Conservation (phyloP, 2,888 invertebrate species). For the Orthosia cruda region DNA sequence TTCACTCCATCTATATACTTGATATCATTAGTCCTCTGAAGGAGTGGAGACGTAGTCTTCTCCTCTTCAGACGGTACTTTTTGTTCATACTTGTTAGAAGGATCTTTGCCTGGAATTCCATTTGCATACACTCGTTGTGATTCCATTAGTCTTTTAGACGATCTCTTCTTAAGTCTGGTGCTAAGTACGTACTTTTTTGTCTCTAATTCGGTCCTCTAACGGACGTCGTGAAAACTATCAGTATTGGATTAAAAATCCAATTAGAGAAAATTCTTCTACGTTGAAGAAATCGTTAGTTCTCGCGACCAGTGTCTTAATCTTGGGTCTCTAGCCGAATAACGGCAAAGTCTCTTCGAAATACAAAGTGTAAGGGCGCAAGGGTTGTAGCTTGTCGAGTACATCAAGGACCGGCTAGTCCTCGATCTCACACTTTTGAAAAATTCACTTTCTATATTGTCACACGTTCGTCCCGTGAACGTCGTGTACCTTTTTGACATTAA, state of each 20-base stretch:
- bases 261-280: slow-evolving; percentile 79
- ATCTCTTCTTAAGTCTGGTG: slow-evolving; percentile 79
- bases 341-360: slow-evolving; percentile 88
- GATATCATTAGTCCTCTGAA: slow-evolving; percentile 81
- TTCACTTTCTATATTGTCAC: slow-evolving; percentile 85
- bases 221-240: slow-evolving; percentile 80
- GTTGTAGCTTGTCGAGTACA: slow-evolving; percentile 90
- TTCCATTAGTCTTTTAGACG: slow-evolving; percentile 86
- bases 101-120: slow-evolving; percentile 89
- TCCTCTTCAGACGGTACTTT: slow-evolving; percentile 90
- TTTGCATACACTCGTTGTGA: slow-evolving; percentile 85
- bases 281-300: slow-evolving; percentile 85
- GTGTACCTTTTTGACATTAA: slow-evolving; percentile 87
- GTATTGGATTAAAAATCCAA: slow-evolving; percentile 83
- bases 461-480: slow-evolving; percentile 80
- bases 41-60: slow-evolving; percentile 88
- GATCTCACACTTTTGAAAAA: slow-evolving; percentile 87
- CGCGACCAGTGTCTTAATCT: slow-evolving; percentile 92
- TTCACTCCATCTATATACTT: slow-evolving; percentile 84
- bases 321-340: slow-evolving; percentile 92
- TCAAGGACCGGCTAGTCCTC: slow-evolving; percentile 92
- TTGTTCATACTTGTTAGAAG: slow-evolving; percentile 83
- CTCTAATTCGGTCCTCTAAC: slow-evolving; percentile 78
- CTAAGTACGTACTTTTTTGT: slow-evolving; percentile 79
- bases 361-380: slow-evolving; percentile 89